Conservation (phyloP, 2,113 vertebrate species). For the Pantherophis guttatus region DNA sequence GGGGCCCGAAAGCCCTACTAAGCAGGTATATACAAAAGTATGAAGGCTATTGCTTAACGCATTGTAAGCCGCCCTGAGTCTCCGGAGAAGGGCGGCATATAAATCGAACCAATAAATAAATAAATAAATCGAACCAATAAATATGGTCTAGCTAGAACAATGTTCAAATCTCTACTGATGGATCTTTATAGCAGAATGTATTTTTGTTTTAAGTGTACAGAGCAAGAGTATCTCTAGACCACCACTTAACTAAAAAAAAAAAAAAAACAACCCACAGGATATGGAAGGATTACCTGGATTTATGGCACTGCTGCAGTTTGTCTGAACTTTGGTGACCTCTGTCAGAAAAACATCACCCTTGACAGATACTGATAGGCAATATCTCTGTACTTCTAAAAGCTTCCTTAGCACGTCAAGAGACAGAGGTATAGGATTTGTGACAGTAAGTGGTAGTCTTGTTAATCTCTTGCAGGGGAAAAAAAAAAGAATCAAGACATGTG, state of each 20-base stretch:
- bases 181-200: background rate
- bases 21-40: too few species aligned
- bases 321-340: conserved; percentile 42
- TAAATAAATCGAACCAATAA: too few species aligned
- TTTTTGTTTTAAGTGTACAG: background rate
- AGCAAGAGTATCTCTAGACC: conserved; percentile 9
- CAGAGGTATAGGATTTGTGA: conserved; percentile 8
- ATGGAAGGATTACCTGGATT: conserved; percentile 4
- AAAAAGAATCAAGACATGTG: background rate
- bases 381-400: conserved; percentile 24
- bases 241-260: conserved; percentile 16
- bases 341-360: conserved; percentile 26
- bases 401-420: conserved; percentile 20
- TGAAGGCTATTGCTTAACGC: too few species aligned
- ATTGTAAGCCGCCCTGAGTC: too few species aligned
- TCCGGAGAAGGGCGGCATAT: too few species aligned
- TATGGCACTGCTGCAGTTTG: background rate
- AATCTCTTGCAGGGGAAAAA: background rate
- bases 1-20: too few species aligned
- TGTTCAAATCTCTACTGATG: background rate
- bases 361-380: conserved; percentile 33
- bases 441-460: background rate
- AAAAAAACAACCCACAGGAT: background rate
- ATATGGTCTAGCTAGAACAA: background rate
- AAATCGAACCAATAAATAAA: too few species aligned